These are phyloP conservation scores for Rana temporaria DNA, from an alignment of 2,113 vertebrate species.

Conservation along the genomic window DNA sequence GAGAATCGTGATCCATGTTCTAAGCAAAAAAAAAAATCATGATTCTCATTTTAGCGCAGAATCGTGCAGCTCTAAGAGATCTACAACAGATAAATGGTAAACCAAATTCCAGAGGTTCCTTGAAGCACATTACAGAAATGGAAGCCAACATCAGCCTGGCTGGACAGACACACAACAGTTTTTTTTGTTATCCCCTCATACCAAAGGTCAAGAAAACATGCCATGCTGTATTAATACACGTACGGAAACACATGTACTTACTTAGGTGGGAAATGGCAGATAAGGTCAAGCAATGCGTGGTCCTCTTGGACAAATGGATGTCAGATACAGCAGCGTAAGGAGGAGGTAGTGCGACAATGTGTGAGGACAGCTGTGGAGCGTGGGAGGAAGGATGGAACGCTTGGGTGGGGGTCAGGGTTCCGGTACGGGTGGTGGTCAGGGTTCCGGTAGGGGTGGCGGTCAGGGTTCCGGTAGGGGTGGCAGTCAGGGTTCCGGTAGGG, in stretches of 20 bases:
- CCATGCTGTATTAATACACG: slow-evolving; percentile 48
- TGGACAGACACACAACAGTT: no score
- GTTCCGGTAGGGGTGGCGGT: slow-evolving; percentile 66
- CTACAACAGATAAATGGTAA: no score
- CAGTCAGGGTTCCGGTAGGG: no score
- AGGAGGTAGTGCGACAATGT: slow-evolving; percentile 79
- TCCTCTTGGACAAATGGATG: slow-evolving; percentile 83
- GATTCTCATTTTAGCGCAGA: no score
- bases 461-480: no score
- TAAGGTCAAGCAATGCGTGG: slow-evolving; percentile 82
- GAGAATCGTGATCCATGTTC: no score
- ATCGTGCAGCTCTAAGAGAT: no score
- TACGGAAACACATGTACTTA: slow-evolving; percentile 80
- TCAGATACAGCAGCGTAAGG: slow-evolving; percentile 84
- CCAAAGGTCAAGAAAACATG: not conserved
- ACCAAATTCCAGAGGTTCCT: no score
- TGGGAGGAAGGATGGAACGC: slow-evolving; percentile 67
- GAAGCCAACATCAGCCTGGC: no score
- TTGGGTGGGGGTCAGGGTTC: slow-evolving; percentile 65
- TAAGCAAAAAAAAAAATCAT: no score
- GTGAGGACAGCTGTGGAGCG: slow-evolving; percentile 78
- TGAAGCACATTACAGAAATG: no score
- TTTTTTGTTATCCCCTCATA: no score
- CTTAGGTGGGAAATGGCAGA: slow-evolving; percentile 81
- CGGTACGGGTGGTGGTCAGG: slow-evolving; percentile 57